phyloP scores from a whole-genome alignment of 2,113 vertebrate species.

The Lepus americanus region DNA sequence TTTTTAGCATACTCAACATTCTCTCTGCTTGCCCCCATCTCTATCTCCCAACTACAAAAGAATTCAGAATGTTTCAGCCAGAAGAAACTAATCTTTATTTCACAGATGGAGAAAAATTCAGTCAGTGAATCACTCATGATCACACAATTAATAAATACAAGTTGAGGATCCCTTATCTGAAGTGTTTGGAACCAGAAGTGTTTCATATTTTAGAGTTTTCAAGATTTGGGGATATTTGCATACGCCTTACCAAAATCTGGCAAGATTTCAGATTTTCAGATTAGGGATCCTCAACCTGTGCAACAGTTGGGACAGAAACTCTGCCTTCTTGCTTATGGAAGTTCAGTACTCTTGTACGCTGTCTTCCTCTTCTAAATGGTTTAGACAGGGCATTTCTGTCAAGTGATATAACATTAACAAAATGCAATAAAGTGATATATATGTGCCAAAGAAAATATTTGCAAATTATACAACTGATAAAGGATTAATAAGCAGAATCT shows the following conservation, averaged over 20 bases:
- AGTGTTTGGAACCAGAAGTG: not conserved
- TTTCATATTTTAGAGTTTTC: not conserved
- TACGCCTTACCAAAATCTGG: not conserved
- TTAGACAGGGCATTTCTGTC: not conserved
- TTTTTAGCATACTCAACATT: not conserved
- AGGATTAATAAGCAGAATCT: no score
- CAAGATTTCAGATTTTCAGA: not conserved
- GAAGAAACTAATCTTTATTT: constrained; percentile 17
- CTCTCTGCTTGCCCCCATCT: not conserved
- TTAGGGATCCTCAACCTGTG: not conserved
- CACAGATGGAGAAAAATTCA: not conserved
- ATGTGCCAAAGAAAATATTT: not conserved
- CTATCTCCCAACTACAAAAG: not conserved
- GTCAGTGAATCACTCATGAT: not conserved
- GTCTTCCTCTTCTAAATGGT: constrained; percentile 25
- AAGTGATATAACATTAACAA: not conserved
- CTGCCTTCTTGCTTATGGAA: not conserved
- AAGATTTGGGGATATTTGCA: not conserved
- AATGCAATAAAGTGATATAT: not conserved
- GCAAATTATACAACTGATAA: no score
- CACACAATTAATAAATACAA: not conserved
- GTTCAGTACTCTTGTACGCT: not conserved
- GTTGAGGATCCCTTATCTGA: not conserved
- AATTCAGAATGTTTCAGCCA: not conserved
- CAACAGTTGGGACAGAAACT: not conserved